Evolutionary conservation across 2,888 invertebrate species (phyloP).

Genomic region (Cenopis cana): DNA sequence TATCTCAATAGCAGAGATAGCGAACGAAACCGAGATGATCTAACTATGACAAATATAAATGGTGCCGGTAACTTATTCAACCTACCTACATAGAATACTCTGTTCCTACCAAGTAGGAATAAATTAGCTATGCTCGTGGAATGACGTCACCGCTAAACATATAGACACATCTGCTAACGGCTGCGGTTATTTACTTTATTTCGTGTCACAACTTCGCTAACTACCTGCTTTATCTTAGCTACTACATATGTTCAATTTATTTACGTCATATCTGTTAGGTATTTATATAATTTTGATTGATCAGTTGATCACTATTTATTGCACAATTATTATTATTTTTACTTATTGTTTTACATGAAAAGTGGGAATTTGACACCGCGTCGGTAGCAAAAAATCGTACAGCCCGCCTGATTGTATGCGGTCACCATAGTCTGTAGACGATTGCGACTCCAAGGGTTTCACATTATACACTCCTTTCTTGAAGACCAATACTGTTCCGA

Average conservation of each 20-base stretch:
- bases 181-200: slow-evolving; percentile 25
- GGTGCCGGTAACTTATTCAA: no score
- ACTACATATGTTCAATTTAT: not conserved
- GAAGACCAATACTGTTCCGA: no score
- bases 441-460: no score
- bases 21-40: no score
- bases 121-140: not conserved
- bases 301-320: not conserved
- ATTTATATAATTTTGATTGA: not conserved
- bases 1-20: no score
- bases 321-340: not conserved
- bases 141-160: slow-evolving; percentile 22
- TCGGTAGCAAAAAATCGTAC: no score
- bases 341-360: no score
- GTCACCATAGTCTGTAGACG: no score
- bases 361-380: no score
- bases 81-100: not conserved
- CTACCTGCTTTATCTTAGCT: slow-evolving; percentile 13
- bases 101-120: not conserved
- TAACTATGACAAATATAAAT: no score
- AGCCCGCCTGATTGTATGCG: no score
- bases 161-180: slow-evolving; percentile 20
- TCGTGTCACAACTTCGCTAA: slow-evolving; percentile 22
- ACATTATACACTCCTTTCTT: no score
- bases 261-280: not conserved